Conservation (phyloP, 2,888 invertebrate genomes). For the Lathronympha strigana region DNA sequence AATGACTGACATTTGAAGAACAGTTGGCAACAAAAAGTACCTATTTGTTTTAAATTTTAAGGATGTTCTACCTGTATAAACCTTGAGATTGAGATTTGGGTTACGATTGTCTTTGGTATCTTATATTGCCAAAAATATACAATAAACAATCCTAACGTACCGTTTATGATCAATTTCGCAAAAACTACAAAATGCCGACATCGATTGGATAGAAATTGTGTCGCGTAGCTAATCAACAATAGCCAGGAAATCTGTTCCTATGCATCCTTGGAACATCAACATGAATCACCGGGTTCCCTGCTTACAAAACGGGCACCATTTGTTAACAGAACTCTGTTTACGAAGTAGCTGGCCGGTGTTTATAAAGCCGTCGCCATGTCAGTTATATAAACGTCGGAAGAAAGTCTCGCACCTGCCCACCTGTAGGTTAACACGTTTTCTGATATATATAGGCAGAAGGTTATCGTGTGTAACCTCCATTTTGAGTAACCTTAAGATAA, state of each 20-base stretch:
- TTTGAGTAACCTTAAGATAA: conserved; percentile 55
- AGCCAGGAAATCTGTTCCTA: conserved; percentile 7
- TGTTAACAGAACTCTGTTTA: conserved; percentile 59
- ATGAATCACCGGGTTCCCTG: conserved; percentile 21
- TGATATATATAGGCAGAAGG: conserved; percentile 69
- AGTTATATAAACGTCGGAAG: conserved; percentile 60
- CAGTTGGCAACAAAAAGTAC: conserved; percentile 2
- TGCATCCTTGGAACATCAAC: conserved; percentile 23
- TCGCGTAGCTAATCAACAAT: neutral
- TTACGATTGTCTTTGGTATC: neutral
- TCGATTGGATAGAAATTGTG: neutral
- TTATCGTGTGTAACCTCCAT: conserved; percentile 60
- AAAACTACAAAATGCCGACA: too few relatives aligned
- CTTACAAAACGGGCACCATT: conserved; percentile 39
- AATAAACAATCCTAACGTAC: too few relatives aligned
- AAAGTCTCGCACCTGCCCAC: conserved; percentile 58
- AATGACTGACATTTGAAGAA: neutral
- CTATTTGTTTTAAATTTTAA: neutral
- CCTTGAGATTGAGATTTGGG: neutral
- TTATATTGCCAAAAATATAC: too few relatives aligned
- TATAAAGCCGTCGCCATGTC: conserved; percentile 53
- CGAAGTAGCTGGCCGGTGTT: conserved; percentile 54
- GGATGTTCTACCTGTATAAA: neutral
- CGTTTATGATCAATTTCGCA: too few relatives aligned
- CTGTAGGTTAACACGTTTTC: conserved; percentile 65